These are phyloP conservation scores for Acleris sparsana DNA, from an alignment of 2,888 invertebrate genomes.

Conservation along the genomic window DNA sequence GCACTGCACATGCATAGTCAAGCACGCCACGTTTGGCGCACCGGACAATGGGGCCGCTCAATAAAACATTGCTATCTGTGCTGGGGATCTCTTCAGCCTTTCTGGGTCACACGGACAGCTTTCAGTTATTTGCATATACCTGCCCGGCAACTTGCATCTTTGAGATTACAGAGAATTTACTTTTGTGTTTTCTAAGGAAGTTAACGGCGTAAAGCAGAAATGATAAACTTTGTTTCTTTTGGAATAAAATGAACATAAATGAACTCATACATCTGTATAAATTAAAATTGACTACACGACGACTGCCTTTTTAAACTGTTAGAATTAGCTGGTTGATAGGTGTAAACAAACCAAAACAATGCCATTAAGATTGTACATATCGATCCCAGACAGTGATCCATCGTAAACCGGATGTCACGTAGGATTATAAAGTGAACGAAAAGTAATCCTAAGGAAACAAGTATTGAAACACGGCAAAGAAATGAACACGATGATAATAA, in stretches of 20 bases:
- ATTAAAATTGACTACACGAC: no score
- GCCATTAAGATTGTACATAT: conserved; percentile 18
- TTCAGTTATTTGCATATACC: conserved; percentile 67
- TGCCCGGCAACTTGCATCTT: conserved; percentile 40
- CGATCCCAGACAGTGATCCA: conserved; percentile 26
- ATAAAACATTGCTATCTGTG: conserved; percentile 64
- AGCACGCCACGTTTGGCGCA: conserved; percentile 34
- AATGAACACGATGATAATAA: conserved; percentile 9
- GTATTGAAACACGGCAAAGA: conserved; percentile 20
- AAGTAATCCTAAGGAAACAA: conserved; percentile 28
- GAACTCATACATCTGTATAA: background rate
- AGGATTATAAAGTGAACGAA: conserved; percentile 26
- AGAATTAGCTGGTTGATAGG: background rate
- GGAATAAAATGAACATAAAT: background rate
- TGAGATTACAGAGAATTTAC: conserved; percentile 14
- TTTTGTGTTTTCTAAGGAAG: conserved; percentile 5
- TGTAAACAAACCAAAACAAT: conserved; percentile 23
- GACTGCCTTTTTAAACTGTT: background rate
- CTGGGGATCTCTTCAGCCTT: conserved; percentile 49
- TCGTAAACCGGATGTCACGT: conserved; percentile 35
- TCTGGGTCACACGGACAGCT: conserved; percentile 69
- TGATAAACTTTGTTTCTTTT: background rate
- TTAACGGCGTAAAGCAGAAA: background rate
- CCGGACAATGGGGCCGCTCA: conserved; percentile 67
- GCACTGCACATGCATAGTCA: conserved; percentile 51